Evolutionary conservation across 2,797 vertebrate species (phyloP).

Genomic region (Lagocephalus sceleratus): DNA sequence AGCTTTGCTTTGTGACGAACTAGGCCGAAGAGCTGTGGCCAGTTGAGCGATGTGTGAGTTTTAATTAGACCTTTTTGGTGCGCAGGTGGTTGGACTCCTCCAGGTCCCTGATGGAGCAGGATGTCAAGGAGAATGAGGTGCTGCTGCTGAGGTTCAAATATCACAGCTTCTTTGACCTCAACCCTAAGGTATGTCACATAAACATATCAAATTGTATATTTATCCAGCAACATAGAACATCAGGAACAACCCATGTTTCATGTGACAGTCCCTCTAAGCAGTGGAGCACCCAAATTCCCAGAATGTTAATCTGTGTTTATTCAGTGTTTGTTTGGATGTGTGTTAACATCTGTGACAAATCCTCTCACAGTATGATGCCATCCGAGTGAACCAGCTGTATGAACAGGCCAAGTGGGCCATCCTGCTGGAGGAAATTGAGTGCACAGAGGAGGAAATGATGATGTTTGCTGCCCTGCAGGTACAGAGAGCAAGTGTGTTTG

Average conservation of each 20-base stretch:
- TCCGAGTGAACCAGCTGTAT: conserved; percentile 98
- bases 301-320: neutral
- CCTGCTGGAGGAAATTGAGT: conserved; percentile 98
- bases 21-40: too few relatives aligned
- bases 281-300: neutral
- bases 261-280: too few relatives aligned
- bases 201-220: neutral
- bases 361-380: conserved; percentile 89
- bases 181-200: conserved; percentile 87
- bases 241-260: too few relatives aligned
- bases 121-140: conserved; percentile 97
- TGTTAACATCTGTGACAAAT: conserved; percentile 22
- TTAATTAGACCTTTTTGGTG: too few relatives aligned
- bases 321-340: conserved; percentile 15
- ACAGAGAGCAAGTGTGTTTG: conserved; percentile 27
- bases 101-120: conserved; percentile 98
- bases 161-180: conserved; percentile 99
- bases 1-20: conserved; percentile 25
- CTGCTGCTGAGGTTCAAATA: conserved; percentile 98
- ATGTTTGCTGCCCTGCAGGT: conserved; percentile 99
- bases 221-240: too few relatives aligned
- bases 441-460: conserved; percentile 99
- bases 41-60: too few relatives aligned
- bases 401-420: conserved; percentile 98
- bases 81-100: conserved; percentile 96